Evolutionary conservation across 2,888 invertebrate species (phyloP), one percentile per base, ranked within the genome.

Genomic region (Cancer borealis): DNA sequence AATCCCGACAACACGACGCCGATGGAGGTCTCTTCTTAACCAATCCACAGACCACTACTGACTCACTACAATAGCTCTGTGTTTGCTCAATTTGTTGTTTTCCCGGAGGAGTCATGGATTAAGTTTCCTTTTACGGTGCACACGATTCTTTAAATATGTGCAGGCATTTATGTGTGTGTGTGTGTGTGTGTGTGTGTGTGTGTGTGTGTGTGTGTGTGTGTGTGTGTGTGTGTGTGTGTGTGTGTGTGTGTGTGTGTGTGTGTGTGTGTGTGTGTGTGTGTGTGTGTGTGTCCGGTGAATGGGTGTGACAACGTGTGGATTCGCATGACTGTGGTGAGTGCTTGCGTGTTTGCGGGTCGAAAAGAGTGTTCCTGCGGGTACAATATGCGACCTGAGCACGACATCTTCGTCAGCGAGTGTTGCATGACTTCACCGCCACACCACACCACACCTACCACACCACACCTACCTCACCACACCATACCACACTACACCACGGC

Each of bases 221-320:
- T 60, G 60, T 60, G 60, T 60, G 21, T 60, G 60, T 60, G 60
- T 60, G 17, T 60, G 60, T 60, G 60, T 60, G 60, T 60, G 60
- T 73, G 26, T 73, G n/a, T 73, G 73, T 73, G 73, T 73, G 3
- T 26, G 26, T 26, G 73, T 73, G 21, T 17, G 12, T 84, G 84
- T 84, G 30, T 8, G 84, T 30, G 79, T 39, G 66, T 66, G 10
- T 66, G 49, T 17, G 66, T 10, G 66, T 10, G 66, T 10, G 66
- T 17, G 10, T 66, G 66, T 66, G 8, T 66, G 66, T 66, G n/a
- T 14, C 5, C n/a, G 84, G 84, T 84, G 84, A 39, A 39, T 84
- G 84, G 30, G 84, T 30, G 84, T 39, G 84, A 84, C 84, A 84
- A 39, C 84, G 84, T 30, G 84, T 84, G 84, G 84, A 39, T 84